Percentiles rank a stretch among this genome's conserved stretches.
Conservation (phyloP, 2,797 vertebrate genomes). For the Myiothlypis chrysogaster region DNA sequence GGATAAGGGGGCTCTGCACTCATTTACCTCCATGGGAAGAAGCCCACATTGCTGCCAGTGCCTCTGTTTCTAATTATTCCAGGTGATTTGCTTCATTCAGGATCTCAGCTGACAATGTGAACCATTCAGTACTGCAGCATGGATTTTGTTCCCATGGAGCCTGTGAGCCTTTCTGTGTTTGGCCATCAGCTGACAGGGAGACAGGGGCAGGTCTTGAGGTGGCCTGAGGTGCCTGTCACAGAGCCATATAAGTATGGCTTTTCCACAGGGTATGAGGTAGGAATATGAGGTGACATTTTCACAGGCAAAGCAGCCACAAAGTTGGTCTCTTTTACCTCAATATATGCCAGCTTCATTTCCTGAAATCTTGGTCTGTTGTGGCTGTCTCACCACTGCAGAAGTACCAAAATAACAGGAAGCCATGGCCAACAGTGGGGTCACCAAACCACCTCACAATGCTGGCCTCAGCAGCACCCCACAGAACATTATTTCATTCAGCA, state of each 20-base stretch:
- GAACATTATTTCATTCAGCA: not conserved
- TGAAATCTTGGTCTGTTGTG: not conserved
- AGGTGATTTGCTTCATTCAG: not conserved
- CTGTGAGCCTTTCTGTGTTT: not conserved
- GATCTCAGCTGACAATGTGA: not conserved
- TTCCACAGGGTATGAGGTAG: not conserved
- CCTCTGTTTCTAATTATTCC: not conserved
- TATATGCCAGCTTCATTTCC: accelerated
- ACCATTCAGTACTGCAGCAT: not conserved
- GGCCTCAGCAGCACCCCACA: accelerated
- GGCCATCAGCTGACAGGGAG: not conserved
- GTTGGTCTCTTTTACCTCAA: not conserved
- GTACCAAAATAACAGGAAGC: not conserved
- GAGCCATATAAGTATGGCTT: not conserved
- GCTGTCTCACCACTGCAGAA: not conserved
- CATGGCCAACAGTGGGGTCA: not conserved
- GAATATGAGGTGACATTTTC: not conserved
- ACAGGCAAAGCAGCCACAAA: accelerated
- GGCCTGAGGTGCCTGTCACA: not conserved
- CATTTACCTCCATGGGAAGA: not conserved
- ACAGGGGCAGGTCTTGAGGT: accelerated
- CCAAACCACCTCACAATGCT: accelerated
- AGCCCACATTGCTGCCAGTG: not conserved
- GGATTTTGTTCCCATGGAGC: not conserved
- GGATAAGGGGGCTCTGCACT: not conserved